Evolutionary conservation across 1,140 invertebrate genomes (phyloP).

Genomic region (Micrasema longulum): DNA sequence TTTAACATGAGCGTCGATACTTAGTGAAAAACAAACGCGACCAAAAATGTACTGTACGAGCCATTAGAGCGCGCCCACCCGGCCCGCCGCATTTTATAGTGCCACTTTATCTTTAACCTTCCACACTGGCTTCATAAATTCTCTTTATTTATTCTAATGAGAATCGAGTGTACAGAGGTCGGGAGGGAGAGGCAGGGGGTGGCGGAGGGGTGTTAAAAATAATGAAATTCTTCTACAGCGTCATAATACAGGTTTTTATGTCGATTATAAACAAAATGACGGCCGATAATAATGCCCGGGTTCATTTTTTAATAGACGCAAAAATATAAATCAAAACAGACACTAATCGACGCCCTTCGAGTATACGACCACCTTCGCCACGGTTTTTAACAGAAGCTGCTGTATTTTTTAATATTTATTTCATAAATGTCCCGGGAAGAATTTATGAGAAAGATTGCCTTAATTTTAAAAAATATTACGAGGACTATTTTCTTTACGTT

Average conservation of each 20-base stretch:
- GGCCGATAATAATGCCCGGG: background rate
- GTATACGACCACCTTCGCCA: background rate
- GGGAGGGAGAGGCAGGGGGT: background rate
- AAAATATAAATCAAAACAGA: too few species aligned
- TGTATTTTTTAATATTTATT: too few species aligned
- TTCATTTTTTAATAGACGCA: too few species aligned
- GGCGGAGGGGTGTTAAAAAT: conserved; percentile 1
- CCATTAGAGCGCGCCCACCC: conserved; percentile 30
- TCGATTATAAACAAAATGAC: conserved; percentile 10
- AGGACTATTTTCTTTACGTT: too few species aligned
- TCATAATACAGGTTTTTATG: conserved; percentile 26
- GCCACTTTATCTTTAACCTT: conserved; percentile 38
- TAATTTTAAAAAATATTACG: too few species aligned
- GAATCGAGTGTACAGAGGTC: conserved; percentile 26
- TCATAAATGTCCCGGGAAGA: too few species aligned
- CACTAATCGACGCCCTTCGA: background rate
- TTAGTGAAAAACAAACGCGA: conserved; percentile 31
- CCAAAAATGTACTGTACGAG: conserved; percentile 26
- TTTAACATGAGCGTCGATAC: conserved; percentile 4
- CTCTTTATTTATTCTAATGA: conserved; percentile 39
- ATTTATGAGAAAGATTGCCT: too few species aligned
- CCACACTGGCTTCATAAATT: conserved; percentile 38
- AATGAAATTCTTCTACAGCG: conserved; percentile 6
- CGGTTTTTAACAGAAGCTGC: background rate
- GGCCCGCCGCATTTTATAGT: conserved; percentile 31